Evolutionary conservation across 1,140 invertebrate genomes (phyloP).

Genomic region (Meloidogyne hapla): DNA sequence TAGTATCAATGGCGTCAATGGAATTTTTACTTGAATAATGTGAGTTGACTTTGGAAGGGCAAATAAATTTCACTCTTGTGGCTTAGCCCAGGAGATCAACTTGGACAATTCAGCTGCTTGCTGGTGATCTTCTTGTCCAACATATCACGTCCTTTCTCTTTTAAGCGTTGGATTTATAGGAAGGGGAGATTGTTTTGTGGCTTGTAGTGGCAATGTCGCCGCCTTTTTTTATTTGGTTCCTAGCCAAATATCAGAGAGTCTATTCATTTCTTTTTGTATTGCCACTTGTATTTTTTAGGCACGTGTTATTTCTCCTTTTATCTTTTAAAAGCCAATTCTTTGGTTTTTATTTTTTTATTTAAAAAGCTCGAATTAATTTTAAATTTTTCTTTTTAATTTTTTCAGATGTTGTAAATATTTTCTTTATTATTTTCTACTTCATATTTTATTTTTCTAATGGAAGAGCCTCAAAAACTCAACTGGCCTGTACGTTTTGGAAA

Average conservation of each 20-base stretch:
- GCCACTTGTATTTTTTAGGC: background rate
- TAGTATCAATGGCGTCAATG: no score
- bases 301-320: background rate
- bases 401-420: background rate
- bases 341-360: constrained; percentile 2
- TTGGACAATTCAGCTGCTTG: no score
- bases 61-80: no score
- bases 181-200: no score
- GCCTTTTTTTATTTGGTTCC: constrained; percentile 5
- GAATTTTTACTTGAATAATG: no score
- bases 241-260: background rate
- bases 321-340: constrained; percentile 1
- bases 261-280: background rate
- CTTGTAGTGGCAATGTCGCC: constrained; percentile 1
- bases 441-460: constrained; percentile 4
- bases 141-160: background rate
- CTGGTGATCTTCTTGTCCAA: no score
- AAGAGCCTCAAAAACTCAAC: background rate
- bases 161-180: background rate
- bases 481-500: constrained; percentile 35
- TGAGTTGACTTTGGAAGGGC: no score
- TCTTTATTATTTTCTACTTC: background rate
- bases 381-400: background rate
- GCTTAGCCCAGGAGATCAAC: no score
- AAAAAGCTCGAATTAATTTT: background rate